These are phyloP conservation scores for Aphidius ervi DNA, from an alignment of 1,140 invertebrate genomes.

Conservation along the genomic window DNA sequence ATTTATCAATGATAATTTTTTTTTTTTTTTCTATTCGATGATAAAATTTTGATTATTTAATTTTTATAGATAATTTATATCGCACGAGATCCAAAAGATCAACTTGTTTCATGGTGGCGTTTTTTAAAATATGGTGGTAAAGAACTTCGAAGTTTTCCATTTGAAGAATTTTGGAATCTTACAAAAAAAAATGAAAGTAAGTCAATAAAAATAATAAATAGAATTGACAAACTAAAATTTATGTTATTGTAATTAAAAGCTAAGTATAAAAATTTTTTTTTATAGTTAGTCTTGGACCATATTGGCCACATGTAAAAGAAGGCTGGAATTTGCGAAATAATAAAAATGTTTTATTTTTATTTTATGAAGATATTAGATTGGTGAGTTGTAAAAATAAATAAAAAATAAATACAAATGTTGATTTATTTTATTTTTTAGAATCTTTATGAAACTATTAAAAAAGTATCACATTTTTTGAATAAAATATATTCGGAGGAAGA, in stretches of 20 bases:
- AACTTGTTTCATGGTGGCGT: background rate
- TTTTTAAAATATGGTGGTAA: background rate
- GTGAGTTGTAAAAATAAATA: background rate
- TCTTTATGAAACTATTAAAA: background rate
- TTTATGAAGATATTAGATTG: background rate
- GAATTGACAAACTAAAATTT: too few species aligned
- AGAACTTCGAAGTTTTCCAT: too few species aligned
- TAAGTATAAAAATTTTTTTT: background rate
- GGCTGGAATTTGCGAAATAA: slow-evolving; percentile 2
- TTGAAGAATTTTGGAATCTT: background rate
- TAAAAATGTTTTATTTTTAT: slow-evolving; percentile 5
- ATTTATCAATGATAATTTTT: too few species aligned
- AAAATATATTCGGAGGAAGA: background rate
- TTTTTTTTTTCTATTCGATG: too few species aligned
- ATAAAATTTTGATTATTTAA: too few species aligned
- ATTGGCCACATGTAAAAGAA: slow-evolving; percentile 3
- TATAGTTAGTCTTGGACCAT: background rate
- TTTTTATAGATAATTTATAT: slow-evolving; percentile 6
- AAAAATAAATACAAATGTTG: background rate
- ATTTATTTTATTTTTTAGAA: background rate
- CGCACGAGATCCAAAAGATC: slow-evolving; percentile 1
- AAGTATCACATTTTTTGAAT: background rate
- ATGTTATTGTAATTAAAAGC: too few species aligned
- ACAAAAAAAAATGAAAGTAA: background rate
- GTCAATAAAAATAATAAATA: background rate